Percentiles rank a stretch among this genome's conserved stretches.
phyloP scores from a whole-genome alignment of 2,888 invertebrate species.

The Drosophila atripex region DNA sequence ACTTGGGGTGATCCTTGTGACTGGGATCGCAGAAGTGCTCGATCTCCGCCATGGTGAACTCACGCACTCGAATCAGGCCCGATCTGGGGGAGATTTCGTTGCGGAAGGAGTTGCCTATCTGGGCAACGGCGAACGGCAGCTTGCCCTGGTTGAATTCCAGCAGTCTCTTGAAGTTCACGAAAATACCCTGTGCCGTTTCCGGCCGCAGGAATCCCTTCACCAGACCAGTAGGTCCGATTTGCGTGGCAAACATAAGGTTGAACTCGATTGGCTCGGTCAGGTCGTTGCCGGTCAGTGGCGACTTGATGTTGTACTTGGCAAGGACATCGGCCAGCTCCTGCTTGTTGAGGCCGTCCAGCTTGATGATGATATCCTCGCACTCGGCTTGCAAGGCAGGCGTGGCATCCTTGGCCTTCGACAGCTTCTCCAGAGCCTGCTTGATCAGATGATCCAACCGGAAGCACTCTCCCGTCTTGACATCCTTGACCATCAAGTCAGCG shows the following conservation, averaged over 20 bases:
- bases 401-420: slow-evolving; percentile 92
- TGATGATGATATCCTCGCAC: slow-evolving; percentile 82
- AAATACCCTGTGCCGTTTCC: slow-evolving; percentile 99
- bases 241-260: slow-evolving; percentile 99
- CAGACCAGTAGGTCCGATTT: slow-evolving; percentile 98
- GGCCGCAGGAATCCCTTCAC: slow-evolving; percentile 97
- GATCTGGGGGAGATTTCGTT: slow-evolving; percentile 99
- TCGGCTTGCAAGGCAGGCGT: slow-evolving; percentile 85
- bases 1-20: slow-evolving; percentile 95
- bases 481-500: slow-evolving; percentile 99
- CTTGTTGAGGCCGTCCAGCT: slow-evolving; percentile 95
- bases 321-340: slow-evolving; percentile 94
- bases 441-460: slow-evolving; percentile 99
- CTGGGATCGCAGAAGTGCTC: slow-evolving; percentile 99
- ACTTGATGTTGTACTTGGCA: slow-evolving; percentile 95
- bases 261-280: slow-evolving; percentile 98
- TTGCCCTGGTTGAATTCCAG: slow-evolving; percentile 98
- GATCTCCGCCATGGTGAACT: slow-evolving; percentile 99
- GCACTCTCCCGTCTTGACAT: slow-evolving; percentile 97
- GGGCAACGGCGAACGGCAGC: slow-evolving; percentile 98
- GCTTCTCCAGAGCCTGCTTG: slow-evolving; percentile 95
- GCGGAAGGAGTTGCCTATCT: slow-evolving; percentile 98
- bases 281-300: slow-evolving; percentile 97
- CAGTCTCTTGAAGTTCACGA: slow-evolving; percentile 99
- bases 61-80: slow-evolving; percentile 96